Percentiles rank a stretch among this genome's conserved stretches.
Conservation (phyloP, 2,888 invertebrate genomes). For the Rhagonycha lutea region DNA sequence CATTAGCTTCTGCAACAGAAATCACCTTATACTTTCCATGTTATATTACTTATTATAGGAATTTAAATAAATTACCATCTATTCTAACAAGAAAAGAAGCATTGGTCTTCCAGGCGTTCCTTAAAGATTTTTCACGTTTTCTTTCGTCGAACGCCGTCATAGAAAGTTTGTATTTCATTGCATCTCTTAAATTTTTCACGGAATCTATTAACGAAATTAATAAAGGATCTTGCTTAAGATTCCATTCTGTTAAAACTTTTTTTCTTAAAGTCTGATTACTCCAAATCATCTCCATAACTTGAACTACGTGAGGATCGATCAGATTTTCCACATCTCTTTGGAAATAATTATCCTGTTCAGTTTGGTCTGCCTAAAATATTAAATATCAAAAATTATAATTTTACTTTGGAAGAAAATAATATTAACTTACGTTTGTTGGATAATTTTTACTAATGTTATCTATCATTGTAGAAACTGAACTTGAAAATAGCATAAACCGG, state of each 20-base stretch:
- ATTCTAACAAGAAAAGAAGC: conserved; percentile 21
- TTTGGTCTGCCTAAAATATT: background rate
- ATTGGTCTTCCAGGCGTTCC: conserved; percentile 56
- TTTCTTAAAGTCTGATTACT: background rate
- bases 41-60: too few species aligned
- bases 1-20: background rate
- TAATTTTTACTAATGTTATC: background rate
- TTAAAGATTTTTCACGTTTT: conserved; percentile 52
- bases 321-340: background rate
- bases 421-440: background rate
- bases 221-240: background rate
- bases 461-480: background rate
- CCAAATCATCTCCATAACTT: background rate
- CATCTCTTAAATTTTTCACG: conserved; percentile 53
- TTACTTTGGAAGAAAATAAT: background rate
- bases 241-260: background rate
- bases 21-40: background rate
- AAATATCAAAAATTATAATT: background rate
- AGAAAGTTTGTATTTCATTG: conserved; percentile 54
- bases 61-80: background rate
- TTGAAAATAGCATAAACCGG: background rate
- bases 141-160: conserved; percentile 59
- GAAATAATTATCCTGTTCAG: background rate
- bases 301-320: background rate
- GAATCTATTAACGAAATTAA: conserved; percentile 17